Base-by-base conservation (phyloP, 2,888 invertebrate genomes). In the Eurois occulta region DNA sequence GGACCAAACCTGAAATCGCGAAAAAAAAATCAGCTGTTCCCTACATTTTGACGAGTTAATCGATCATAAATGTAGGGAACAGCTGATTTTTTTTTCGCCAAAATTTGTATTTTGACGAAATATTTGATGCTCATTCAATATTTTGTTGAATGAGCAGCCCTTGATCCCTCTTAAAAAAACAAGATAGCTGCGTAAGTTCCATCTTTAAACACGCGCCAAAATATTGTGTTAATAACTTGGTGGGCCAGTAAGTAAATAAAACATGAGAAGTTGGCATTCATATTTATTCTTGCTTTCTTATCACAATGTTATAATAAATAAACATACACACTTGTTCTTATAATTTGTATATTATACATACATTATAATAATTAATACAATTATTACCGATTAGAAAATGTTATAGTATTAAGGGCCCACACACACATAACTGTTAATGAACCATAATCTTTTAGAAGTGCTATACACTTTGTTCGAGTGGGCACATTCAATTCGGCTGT, bases 301-400 rank as follows among this genome's bases (percentile, higher is more conserved):
- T 82, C 79, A 87, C 88, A 87, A 86, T 78, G 43, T 85, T 84
- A 85, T 75, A 88, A 87, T 82, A 87, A 88, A 87, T 87, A 85
- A 74, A 71, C 68, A 78, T 64, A 69, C 81, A 88, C 78, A 83
- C 80, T 85, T 83, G 78, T 75, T 86, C 77, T 78, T 82, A 88
- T 52, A 77, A 78, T 84, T 85, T 85, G 77, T 86, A 81, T 86
- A 86, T 75, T 83, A 80, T 80, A 87, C 72, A 73, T 84, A 86
- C 77, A 78, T 72, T 55, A 78, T 77, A 73, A 70, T 83, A 74
- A 71, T 84, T 75, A 82, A 46, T 75, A 83, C 72, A 81, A 69
- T 83, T 73, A 78, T 68, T 79, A 80, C 64, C 55, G 65, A 77
- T 85, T 72, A 77, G 35, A 83, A 78, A 83, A 74, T 72, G 41